phyloP scores from a whole-genome alignment of 1,140 invertebrate species.

The Camponotus floridanus region DNA sequence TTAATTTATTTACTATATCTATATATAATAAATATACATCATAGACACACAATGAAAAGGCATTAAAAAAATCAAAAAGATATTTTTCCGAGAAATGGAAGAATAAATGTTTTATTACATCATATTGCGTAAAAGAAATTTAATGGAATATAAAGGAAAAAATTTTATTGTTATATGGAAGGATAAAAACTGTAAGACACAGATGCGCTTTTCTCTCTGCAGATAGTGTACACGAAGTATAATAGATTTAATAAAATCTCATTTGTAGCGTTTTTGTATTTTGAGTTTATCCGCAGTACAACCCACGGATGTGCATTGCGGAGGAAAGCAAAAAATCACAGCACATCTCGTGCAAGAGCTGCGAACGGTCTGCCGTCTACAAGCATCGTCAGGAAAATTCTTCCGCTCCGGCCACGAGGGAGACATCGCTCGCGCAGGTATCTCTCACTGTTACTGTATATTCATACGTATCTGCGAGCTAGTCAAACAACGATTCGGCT shows the following conservation, averaged over 20 bases:
- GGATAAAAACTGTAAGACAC: not conserved
- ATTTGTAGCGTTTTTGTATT: not conserved
- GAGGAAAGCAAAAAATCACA: conserved; percentile 29
- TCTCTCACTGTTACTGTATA: conserved; percentile 55
- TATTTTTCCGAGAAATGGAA: not conserved
- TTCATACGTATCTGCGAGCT: conserved; percentile 59
- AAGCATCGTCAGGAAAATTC: conserved; percentile 49
- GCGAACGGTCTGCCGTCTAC: conserved; percentile 51
- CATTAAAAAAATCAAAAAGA: not conserved
- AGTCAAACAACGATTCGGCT: conserved; percentile 55
- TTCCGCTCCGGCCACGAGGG: conserved; percentile 50
- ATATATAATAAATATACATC: not conserved
- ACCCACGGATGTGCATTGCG: not conserved
- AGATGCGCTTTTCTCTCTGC: not conserved
- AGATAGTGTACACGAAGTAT: not conserved
- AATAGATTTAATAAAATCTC: not conserved
- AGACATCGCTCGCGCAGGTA: conserved; percentile 53
- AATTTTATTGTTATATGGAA: not conserved
- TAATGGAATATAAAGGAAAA: not conserved
- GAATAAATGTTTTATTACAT: conserved; percentile 8
- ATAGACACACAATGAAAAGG: not conserved
- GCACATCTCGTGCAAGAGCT: conserved; percentile 44
- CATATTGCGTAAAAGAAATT: not conserved
- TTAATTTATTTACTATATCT: not conserved
- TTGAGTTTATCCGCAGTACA: not conserved